phyloP scores from a whole-genome alignment of 2,888 invertebrate genomes.

The Lasioglossum figueresi region DNA sequence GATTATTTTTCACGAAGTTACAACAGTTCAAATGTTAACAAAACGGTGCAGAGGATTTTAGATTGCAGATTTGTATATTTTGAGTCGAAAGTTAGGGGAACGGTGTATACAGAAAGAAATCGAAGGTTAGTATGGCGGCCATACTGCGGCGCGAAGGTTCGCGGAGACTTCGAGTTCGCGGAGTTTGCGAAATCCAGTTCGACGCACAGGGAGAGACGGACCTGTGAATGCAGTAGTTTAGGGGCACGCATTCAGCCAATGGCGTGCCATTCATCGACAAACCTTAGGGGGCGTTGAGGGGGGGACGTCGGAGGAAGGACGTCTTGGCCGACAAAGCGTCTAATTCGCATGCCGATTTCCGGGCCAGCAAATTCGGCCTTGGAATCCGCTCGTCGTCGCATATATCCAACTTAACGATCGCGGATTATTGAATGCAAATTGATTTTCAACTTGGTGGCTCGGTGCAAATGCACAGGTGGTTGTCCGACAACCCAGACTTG shows the following conservation, averaged over 20 bases:
- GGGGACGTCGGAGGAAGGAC: conserved; percentile 27
- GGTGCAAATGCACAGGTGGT: conserved; percentile 27
- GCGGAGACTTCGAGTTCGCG: conserved; percentile 8
- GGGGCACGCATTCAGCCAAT: conserved; percentile 38
- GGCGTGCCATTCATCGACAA: conserved; percentile 71
- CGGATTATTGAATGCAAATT: conserved; percentile 74
- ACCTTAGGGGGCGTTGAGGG: conserved; percentile 44
- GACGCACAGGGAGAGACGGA: conserved; percentile 35
- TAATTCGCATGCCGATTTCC: conserved; percentile 73
- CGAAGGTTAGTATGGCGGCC: background rate
- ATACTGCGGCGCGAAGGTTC: background rate
- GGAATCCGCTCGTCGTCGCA: conserved; percentile 44
- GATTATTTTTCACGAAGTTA: background rate
- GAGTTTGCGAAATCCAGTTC: conserved; percentile 31
- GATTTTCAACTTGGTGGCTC: conserved; percentile 62
- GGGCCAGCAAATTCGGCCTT: conserved; percentile 48
- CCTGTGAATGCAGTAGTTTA: conserved; percentile 51
- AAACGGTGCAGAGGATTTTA: background rate
- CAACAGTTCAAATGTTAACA: background rate
- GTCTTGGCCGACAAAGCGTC: conserved; percentile 72
- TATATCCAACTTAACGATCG: conserved; percentile 66
- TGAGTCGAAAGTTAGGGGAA: background rate
- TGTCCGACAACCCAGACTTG: background rate
- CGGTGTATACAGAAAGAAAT: background rate
- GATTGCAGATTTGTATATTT: background rate